A percentile compares a stretch with the other conserved stretches of the same genome.
Conservation (phyloP, 2,113 vertebrate species). For the Ptychochromis oligacanthus region DNA sequence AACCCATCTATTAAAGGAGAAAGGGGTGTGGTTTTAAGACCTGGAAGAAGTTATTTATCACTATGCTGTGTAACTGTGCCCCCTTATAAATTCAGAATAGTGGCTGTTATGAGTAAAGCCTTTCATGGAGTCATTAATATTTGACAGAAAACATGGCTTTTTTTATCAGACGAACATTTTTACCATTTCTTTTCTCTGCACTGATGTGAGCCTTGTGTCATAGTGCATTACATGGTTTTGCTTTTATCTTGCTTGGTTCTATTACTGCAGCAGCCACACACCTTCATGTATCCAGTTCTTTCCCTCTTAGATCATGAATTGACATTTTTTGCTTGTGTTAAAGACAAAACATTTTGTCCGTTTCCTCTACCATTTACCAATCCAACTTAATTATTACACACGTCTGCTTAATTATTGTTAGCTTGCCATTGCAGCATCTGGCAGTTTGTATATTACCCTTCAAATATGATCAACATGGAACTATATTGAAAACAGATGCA, state of each 20-base stretch:
- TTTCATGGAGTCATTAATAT: constrained; percentile 82
- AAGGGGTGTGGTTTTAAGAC: constrained; percentile 35
- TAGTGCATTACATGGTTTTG: constrained; percentile 79
- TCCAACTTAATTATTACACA: constrained; percentile 12
- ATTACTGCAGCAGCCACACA: constrained; percentile 33
- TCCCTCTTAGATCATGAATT: constrained; percentile 34
- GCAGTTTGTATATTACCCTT: background rate
- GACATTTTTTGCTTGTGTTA: too few relatives aligned
- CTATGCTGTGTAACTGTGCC: constrained; percentile 59
- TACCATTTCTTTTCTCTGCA: constrained; percentile 70
- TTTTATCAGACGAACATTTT: constrained; percentile 78
- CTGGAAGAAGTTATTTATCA: constrained; percentile 69
- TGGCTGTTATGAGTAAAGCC: constrained; percentile 71
- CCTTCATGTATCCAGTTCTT: constrained; percentile 28
- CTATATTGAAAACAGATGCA: constrained; percentile 23
- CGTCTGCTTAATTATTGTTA: constrained; percentile 6
- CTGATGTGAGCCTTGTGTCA: constrained; percentile 76
- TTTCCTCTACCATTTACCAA: background rate
- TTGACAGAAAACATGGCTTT: constrained; percentile 80
- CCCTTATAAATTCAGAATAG: constrained; percentile 75
- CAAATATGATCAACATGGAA: background rate
- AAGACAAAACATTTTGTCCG: too few relatives aligned
- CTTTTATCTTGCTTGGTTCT: constrained; percentile 78
- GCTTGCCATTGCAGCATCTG: background rate
- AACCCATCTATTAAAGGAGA: constrained; percentile 52